These are phyloP conservation scores for Bradypodion ventrale DNA, from an alignment of 2,797 vertebrate species.

Conservation along the genomic window DNA sequence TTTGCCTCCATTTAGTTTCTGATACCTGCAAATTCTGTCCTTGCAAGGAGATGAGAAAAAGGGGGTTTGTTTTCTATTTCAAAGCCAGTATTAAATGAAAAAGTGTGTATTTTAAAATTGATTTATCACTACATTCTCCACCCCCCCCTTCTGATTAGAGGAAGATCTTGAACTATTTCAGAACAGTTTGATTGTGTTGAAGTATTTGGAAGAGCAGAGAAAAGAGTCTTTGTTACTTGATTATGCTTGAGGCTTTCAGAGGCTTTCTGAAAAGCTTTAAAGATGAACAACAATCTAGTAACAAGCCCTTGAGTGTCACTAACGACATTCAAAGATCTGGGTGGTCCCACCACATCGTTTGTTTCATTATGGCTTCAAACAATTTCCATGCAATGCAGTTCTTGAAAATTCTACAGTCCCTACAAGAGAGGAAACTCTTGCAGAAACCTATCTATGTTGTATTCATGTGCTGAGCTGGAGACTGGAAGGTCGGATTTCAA, in stretches of 20 bases:
- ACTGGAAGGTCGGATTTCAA: no score
- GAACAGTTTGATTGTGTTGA: conserved; percentile 11
- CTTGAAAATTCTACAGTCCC: conserved; percentile 45
- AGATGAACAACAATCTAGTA: conserved; percentile 57
- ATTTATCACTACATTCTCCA: conserved; percentile 27
- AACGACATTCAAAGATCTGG: conserved; percentile 52
- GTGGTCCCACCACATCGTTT: conserved; percentile 61
- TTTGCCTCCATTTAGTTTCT: not conserved
- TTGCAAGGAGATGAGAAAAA: not conserved
- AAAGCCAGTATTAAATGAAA: not conserved
- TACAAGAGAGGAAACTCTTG: conserved; percentile 40
- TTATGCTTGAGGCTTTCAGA: conserved; percentile 34
- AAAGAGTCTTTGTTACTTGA: conserved; percentile 54
- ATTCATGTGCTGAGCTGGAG: no score
- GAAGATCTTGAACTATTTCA: not conserved
- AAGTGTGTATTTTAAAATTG: conserved; percentile 22
- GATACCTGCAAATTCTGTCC: not conserved
- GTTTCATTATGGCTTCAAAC: conserved; percentile 46
- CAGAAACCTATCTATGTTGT: conserved; percentile 5
- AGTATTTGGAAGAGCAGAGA: conserved; percentile 46
- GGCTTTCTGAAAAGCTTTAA: conserved; percentile 54
- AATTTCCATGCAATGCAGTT: conserved; percentile 56
- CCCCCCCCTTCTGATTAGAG: not conserved
- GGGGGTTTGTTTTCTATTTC: conserved; percentile 14
- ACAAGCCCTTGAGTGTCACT: conserved; percentile 55